These are phyloP conservation scores for Armadillidium nasatum DNA, from an alignment of 1,140 invertebrate species.

Conservation along the genomic window DNA sequence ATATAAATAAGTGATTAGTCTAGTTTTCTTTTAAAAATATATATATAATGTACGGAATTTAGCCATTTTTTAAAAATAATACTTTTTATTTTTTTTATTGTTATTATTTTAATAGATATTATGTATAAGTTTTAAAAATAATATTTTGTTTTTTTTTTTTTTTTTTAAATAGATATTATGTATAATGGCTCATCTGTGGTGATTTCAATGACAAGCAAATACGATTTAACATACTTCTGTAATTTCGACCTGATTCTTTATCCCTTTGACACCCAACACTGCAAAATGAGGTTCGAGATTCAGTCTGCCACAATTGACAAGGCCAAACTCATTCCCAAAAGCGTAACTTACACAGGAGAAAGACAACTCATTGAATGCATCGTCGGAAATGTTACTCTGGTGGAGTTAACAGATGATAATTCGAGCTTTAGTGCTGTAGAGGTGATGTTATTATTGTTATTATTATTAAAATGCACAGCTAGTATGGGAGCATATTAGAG, in stretches of 20 bases:
- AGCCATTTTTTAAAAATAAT: too few species aligned
- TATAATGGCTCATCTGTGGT: neutral
- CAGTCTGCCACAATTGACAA: neutral
- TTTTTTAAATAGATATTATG: neutral
- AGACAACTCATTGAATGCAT: neutral
- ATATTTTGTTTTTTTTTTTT: too few species aligned
- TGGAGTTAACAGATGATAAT: neutral
- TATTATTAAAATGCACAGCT: too few species aligned
- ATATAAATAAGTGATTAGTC: too few species aligned
- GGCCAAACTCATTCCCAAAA: neutral
- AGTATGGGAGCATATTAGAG: too few species aligned
- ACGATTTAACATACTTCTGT: slow-evolving; percentile 14
- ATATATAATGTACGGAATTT: too few species aligned
- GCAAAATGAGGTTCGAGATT: neutral
- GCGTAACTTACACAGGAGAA: neutral
- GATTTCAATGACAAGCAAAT: slow-evolving; percentile 20
- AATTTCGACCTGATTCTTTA: slow-evolving; percentile 9
- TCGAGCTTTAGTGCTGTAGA: neutral
- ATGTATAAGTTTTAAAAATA: too few species aligned
- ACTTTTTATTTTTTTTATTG: too few species aligned
- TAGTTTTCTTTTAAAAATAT: too few species aligned
- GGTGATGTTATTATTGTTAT: neutral
- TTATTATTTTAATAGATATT: too few species aligned
- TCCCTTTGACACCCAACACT: neutral
- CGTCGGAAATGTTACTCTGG: neutral